These are phyloP conservation scores for Lepus townsendii DNA, from an alignment of 2,797 vertebrate genomes.

Conservation along the genomic window DNA sequence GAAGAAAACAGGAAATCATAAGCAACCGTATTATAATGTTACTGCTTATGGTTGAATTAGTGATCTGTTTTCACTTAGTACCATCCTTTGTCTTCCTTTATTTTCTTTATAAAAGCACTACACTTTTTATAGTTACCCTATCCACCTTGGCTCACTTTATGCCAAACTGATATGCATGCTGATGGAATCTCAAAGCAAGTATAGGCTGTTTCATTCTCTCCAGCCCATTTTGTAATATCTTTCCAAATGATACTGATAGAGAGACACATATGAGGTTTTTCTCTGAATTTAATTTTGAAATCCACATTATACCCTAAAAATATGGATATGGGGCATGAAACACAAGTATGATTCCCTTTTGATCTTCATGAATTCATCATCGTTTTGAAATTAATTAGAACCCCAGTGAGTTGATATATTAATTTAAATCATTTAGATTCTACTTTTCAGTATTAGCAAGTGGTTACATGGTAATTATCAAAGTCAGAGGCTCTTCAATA, in stretches of 20 bases:
- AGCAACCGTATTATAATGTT: not conserved
- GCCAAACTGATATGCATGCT: not conserved
- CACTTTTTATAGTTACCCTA: not conserved
- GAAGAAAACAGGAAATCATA: not conserved
- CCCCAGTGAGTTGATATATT: slow-evolving; percentile 61
- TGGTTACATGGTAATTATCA: slow-evolving; percentile 78
- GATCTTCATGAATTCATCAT: slow-evolving; percentile 54
- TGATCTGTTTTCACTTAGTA: not conserved
- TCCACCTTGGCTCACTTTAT: not conserved
- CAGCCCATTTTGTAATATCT: not conserved
- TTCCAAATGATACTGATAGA: not conserved
- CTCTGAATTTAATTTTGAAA: slow-evolving; percentile 46
- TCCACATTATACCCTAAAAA: not conserved
- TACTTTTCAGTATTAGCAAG: slow-evolving; percentile 68
- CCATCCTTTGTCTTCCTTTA: not conserved
- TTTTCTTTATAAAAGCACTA: not conserved
- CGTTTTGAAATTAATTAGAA: slow-evolving; percentile 76
- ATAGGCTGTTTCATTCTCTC: not conserved
- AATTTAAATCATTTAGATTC: slow-evolving; percentile 76
- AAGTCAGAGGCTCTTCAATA: slow-evolving; percentile 78
- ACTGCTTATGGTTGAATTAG: slow-evolving; percentile 30
- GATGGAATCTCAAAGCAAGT: not conserved
- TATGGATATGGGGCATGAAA: not conserved
- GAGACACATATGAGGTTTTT: not conserved
- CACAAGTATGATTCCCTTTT: slow-evolving; percentile 66